These are phyloP conservation scores for Verasper variegatus DNA, from an alignment of 2,113 vertebrate genomes.

Conservation along the genomic window DNA sequence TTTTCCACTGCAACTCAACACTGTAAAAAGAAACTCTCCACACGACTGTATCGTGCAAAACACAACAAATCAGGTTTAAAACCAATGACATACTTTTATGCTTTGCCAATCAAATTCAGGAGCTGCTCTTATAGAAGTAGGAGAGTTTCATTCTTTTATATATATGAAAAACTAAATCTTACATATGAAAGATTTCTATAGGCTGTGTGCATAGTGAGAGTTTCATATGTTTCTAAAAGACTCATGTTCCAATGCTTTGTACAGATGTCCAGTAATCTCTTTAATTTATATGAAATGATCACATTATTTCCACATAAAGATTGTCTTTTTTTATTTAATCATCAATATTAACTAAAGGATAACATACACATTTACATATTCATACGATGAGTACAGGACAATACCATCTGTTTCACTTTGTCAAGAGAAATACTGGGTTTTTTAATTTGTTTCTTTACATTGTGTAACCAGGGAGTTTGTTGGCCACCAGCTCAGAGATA, in stretches of 20 bases:
- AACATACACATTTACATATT: neutral
- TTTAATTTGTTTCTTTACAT: slow-evolving; percentile 74
- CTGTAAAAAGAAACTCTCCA: neutral
- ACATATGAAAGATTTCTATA: too few species aligned
- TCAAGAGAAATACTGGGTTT: neutral
- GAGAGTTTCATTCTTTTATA: neutral
- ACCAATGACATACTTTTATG: neutral
- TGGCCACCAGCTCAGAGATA: slow-evolving; percentile 88
- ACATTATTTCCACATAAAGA: slow-evolving; percentile 10
- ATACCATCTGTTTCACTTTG: neutral
- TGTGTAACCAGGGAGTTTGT: slow-evolving; percentile 91
- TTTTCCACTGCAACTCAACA: slow-evolving; percentile 5
- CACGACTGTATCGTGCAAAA: neutral
- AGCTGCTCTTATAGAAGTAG: neutral
- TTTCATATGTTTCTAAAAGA: too few species aligned
- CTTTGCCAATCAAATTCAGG: slow-evolving; percentile 25
- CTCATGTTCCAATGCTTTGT: too few species aligned
- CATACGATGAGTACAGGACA: neutral
- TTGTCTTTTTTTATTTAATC: slow-evolving; percentile 33
- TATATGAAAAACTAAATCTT: too few species aligned
- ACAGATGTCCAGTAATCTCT: too few species aligned
- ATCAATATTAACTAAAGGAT: neutral
- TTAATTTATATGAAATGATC: neutral
- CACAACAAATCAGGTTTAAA: too few species aligned
- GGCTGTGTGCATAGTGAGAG: too few species aligned